Base-by-base conservation (phyloP, 2,797 vertebrate genomes). In the Sylvia borin region DNA sequence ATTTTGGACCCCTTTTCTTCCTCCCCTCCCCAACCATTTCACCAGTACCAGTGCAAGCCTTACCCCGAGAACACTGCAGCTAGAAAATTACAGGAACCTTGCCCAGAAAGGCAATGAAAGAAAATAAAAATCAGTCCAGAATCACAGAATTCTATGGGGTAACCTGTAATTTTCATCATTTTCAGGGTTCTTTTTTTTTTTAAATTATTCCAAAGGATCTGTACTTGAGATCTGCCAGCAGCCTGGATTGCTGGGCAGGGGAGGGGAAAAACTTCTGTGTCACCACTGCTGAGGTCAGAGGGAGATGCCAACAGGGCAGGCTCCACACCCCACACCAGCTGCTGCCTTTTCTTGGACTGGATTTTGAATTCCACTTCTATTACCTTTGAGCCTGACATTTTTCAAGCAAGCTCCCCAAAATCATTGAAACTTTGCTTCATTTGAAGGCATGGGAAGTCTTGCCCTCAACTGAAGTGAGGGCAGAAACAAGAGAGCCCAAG, bases 281-380 rank as follows among this genome's bases (percentile, higher is more conserved):
- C 61, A 71, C n/a, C 32, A 16, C 32, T 6, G 29, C 68, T 1
- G 6, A 12, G 16, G 36, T 53, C 29, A 53, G 53, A 85, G 36
- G 51, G 60, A 62, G 57, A 60, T 34, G 36, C 24, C 13, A 36
- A 40, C 25, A 75, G 50, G 47, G 42, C 10, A 26, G 24, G 34
- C 36, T 79, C 80, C 50, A 83, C 27, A 45, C 6, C 25, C 34
- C 6, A 15, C 25, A 45, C 11, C 47, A 48, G 22, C 3, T 5
- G 10, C 43, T 92, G 60, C 36, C 51, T 92, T 85, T 71, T 45
- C 61, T 64, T 67, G 76, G 73, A 36, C 47, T 47, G 42, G 24
- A 74, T 86, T 87, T 92, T 76, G 51, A 78, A 68, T 88, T 86
- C 65, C 34, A 68, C 47, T 80, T 95, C 42, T 70, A 38, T 61